Evolutionary conservation across 2,888 invertebrate species (phyloP), one percentile per base, ranked within the genome.

Genomic region (Chrysomela aeneicollis): DNA sequence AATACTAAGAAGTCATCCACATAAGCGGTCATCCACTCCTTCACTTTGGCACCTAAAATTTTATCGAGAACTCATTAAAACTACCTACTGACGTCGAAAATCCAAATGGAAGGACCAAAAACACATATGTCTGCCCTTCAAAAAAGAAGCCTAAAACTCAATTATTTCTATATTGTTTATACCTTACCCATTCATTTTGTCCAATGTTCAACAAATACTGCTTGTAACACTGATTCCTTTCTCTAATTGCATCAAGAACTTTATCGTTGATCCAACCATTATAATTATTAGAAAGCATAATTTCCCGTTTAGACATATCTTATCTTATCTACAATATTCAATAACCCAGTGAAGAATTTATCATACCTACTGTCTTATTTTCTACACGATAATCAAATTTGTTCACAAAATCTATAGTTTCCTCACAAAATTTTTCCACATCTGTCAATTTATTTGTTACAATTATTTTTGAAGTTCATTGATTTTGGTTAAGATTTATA

Each of bases 1-100:
- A 37, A 51, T 10, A 63, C 32, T 18, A n/a, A n/a, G 58, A 58
- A n/a, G 15, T 58, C 57, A 12, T 62, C 57, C 9, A 62, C 62
- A 37, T 47, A 47, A 10, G 47, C 47, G 18, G 8, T 47, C 9
- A 15, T 47, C 47, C 47, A 47, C 2, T 47, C 47, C 19, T 47
- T 6, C 1, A 47, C 47, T 2, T 9, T 17, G 47, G 17, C 17
- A 2, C 47, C 47, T 15, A 47, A 17, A 17, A 47, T 47, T 47
- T 17, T 15, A 2, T 47, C 47, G 8, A 57, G 47, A 5, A 47
- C 55, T 22, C 52, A 57, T 15, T 57, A n/a, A n/a, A 63, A 57
- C 63, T 63, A 10, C 51, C 51, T 8, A 63, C 58, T 6, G 63
- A 63, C 0, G 63, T 58, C 2, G 42, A 47, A n/a, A 46, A 46